Conservation (phyloP, 2,113 vertebrate genomes). For the Charadrius vociferus region DNA sequence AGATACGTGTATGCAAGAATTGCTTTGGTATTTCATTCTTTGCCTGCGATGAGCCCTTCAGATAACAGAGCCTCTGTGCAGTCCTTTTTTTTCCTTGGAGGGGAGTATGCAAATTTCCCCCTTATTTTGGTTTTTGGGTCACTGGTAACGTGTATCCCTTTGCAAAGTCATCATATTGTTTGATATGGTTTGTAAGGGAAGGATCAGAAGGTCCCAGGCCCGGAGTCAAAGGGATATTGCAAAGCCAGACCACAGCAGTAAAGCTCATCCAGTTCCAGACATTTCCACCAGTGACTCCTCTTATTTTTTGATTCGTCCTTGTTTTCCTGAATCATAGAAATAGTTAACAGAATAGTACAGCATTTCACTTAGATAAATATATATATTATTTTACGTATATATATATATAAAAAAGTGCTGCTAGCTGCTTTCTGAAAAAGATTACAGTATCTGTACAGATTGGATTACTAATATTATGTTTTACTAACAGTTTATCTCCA, state of each 20-base stretch:
- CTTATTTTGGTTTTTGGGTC: neutral
- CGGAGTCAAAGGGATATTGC: neutral
- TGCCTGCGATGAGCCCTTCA: neutral
- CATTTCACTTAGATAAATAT: neutral
- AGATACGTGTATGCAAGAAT: neutral
- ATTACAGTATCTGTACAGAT: neutral
- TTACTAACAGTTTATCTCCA: conserved; percentile 73
- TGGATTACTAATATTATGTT: conserved; percentile 43
- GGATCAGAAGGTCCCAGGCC: neutral
- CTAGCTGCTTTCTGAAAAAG: neutral
- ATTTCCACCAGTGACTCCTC: neutral
- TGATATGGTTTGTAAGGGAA: neutral
- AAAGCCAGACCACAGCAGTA: neutral
- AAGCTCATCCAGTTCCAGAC: neutral
- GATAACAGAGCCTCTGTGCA: neutral
- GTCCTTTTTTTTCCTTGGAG: neutral
- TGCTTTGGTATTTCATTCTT: neutral
- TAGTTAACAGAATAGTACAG: neutral
- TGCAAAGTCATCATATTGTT: neutral
- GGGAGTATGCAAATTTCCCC: neutral
- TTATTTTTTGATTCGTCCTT: neutral
- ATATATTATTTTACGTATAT: neutral
- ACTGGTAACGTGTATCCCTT: neutral
- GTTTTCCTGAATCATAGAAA: neutral
- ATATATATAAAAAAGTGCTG: neutral